These are phyloP conservation scores for Pristiophorus japonicus DNA, from an alignment of 2,113 vertebrate species.

Conservation along the genomic window DNA sequence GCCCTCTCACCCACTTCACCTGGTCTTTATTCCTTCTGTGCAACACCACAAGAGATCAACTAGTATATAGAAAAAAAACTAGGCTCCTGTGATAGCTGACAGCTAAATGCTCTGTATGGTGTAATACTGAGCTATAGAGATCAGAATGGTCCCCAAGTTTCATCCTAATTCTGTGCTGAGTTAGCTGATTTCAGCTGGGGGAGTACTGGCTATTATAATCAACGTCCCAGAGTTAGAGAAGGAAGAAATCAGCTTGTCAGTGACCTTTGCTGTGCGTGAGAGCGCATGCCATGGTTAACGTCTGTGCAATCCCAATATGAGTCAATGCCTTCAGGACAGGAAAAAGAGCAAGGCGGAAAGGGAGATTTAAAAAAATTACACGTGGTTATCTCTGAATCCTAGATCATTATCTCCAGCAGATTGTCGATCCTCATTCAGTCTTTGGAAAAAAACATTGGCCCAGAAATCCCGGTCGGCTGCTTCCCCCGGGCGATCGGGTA, in stretches of 20 bases:
- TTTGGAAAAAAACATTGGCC: background rate
- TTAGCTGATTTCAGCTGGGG: background rate
- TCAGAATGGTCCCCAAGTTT: background rate
- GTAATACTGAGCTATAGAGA: background rate
- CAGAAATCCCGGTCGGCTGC: no score
- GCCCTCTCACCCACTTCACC: background rate
- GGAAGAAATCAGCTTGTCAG: no score
- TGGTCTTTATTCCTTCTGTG: background rate
- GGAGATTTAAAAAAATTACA: no score
- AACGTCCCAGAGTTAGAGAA: background rate
- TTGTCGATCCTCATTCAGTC: background rate
- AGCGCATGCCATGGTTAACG: no score
- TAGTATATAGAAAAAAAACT: background rate
- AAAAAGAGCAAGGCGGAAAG: background rate
- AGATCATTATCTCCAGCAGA: background rate
- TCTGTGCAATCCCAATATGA: background rate
- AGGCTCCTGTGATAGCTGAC: background rate
- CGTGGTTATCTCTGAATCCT: background rate
- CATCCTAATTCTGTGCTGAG: background rate
- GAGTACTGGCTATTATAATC: background rate
- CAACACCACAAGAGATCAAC: background rate
- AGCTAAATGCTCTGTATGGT: background rate
- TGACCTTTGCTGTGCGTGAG: no score
- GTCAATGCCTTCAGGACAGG: background rate
- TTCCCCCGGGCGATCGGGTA: no score